Percentiles rank a stretch among this genome's conserved stretches.
Conservation (phyloP, 2,113 vertebrate species). For the Syngnathoides biaculeatus region DNA sequence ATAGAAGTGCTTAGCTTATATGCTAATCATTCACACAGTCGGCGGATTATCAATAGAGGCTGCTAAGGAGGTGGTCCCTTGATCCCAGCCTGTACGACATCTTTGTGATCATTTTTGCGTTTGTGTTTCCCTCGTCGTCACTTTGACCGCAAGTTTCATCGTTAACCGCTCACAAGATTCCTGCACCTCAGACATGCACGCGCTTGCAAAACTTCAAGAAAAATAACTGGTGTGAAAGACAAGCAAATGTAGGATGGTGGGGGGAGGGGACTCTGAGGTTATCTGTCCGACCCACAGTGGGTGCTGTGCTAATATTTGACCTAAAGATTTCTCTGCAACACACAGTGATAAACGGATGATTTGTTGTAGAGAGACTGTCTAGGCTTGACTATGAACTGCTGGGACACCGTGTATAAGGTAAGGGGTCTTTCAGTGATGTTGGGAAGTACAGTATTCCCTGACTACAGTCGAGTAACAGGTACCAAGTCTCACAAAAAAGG, state of each 20-base stretch:
- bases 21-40: constrained; percentile 67
- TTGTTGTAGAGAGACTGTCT: neutral
- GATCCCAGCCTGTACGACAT: constrained; percentile 26
- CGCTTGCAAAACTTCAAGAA: constrained; percentile 3
- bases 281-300: constrained; percentile 56
- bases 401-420: neutral
- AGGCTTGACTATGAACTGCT: neutral
- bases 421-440: neutral
- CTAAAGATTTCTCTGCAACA: constrained; percentile 57
- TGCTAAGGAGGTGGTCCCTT: constrained; percentile 55
- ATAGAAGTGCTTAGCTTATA: constrained; percentile 69
- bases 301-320: constrained; percentile 66
- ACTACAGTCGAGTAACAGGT: neutral
- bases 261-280: constrained; percentile 44
- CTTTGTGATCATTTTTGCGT: neutral
- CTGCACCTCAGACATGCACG: constrained; percentile 7
- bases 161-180: neutral
- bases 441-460: neutral
- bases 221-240: constrained; percentile 11
- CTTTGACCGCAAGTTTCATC: neutral
- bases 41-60: constrained; percentile 49
- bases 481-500: neutral
- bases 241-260: constrained; percentile 3
- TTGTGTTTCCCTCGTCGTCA: neutral
- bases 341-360: neutral